Evolutionary conservation across 2,888 invertebrate species (phyloP).

Genomic region (Harmothoe impar): DNA sequence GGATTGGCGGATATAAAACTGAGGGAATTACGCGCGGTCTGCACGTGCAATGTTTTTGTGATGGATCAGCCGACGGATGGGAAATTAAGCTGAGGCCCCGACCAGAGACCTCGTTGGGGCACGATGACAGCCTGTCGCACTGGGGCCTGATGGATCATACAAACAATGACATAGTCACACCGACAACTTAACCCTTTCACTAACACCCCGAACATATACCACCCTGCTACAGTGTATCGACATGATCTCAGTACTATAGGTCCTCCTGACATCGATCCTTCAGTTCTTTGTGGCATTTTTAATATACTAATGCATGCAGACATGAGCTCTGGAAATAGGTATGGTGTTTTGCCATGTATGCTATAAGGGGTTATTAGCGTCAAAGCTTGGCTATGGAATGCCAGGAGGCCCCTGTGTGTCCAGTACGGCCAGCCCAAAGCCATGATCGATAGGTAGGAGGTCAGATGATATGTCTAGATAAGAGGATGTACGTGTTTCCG

Average conservation of each 20-base stretch:
- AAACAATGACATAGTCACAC: constrained; percentile 42
- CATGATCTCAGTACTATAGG: too few relatives aligned
- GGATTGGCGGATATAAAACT: constrained; percentile 13
- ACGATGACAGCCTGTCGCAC: constrained; percentile 3
- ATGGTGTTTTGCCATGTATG: neutral
- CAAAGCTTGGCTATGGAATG: neutral
- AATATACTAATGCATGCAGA: neutral
- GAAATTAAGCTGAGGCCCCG: constrained; percentile 1
- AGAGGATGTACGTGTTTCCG: neutral
- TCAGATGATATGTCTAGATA: constrained; percentile 29
- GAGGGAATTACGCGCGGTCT: neutral
- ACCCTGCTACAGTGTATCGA: too few relatives aligned
- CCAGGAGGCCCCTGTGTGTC: neutral
- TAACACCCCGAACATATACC: neutral
- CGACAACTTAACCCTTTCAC: neutral
- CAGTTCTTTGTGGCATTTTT: neutral
- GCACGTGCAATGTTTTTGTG: constrained; percentile 10
- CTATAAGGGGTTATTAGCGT: neutral
- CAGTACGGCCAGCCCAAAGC: neutral
- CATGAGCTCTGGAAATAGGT: too few relatives aligned
- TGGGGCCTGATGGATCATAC: constrained; percentile 26
- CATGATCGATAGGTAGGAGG: neutral
- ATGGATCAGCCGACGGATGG: constrained; percentile 19
- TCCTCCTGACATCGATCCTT: neutral
- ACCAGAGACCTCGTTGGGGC: neutral